Conservation (phyloP, 2,797 vertebrate genomes). For the Furcifer pardalis region DNA sequence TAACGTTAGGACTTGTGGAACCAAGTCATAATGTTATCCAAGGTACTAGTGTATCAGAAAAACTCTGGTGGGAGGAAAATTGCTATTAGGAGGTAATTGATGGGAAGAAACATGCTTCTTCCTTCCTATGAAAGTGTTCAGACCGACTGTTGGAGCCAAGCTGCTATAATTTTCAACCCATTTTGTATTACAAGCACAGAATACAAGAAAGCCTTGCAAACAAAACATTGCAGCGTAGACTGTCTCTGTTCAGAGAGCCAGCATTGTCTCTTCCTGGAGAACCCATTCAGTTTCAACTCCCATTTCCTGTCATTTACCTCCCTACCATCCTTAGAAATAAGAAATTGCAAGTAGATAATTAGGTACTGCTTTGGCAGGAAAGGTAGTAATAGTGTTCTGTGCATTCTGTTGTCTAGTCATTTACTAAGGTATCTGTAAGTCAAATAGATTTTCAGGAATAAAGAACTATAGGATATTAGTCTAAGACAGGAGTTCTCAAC, state of each 20-base stretch:
- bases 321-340: too few relatives aligned
- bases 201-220: not conserved
- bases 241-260: not conserved
- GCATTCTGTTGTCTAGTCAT: too few relatives aligned
- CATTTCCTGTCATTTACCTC: not conserved
- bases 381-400: too few relatives aligned
- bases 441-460: too few relatives aligned
- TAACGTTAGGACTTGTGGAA: too few relatives aligned
- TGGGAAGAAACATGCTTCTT: not conserved
- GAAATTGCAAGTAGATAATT: too few relatives aligned
- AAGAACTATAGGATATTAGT: too few relatives aligned
- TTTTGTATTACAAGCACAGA: not conserved
- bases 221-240: not conserved
- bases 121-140: not conserved
- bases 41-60: too few relatives aligned
- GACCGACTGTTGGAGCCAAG: not conserved
- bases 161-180: fast-evolving
- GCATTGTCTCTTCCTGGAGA: not conserved
- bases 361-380: too few relatives aligned
- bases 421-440: not conserved
- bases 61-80: slow-evolving; percentile 11
- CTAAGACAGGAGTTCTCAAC: too few relatives aligned
- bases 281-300: fast-evolving
- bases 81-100: not conserved
- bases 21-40: too few relatives aligned